phyloP scores from a whole-genome alignment of 2,113 vertebrate genomes.

The Sylvietta virens region DNA sequence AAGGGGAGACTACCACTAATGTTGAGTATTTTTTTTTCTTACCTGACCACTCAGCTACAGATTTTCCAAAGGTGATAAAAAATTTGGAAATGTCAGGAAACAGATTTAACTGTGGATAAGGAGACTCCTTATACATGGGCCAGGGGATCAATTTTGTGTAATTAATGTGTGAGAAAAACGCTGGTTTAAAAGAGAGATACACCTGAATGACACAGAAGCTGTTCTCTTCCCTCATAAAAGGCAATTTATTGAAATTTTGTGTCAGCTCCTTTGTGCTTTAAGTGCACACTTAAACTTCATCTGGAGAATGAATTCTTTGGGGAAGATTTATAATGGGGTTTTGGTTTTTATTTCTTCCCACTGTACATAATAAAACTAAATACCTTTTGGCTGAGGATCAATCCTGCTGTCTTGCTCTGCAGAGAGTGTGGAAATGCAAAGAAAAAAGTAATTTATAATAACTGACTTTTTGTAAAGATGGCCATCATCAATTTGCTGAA shows the following conservation, averaged over 20 bases:
- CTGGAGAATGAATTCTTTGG: not conserved
- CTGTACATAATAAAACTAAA: not conserved
- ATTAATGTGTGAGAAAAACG: not conserved
- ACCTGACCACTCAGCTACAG: not conserved
- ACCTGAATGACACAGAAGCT: not conserved
- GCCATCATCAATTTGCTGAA: not conserved
- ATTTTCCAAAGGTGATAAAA: not conserved
- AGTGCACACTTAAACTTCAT: not conserved
- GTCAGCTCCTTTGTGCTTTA: not conserved
- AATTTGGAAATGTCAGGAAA: not conserved
- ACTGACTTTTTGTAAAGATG: not conserved
- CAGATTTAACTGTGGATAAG: not conserved
- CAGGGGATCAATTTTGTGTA: not conserved
- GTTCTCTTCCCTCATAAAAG: not conserved
- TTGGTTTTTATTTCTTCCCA: not conserved
- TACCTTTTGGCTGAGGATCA: not conserved
- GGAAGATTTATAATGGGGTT: not conserved
- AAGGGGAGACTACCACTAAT: not conserved
- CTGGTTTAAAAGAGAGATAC: not conserved
- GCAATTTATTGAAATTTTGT: not conserved
- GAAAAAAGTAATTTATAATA: not conserved
- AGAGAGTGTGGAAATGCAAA: not conserved
- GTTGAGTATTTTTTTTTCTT: not conserved
- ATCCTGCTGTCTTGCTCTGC: not conserved
- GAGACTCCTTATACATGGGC: not conserved